These are phyloP conservation scores for Netelia inedita DNA, from an alignment of 2,888 invertebrate genomes.

Conservation along the genomic window DNA sequence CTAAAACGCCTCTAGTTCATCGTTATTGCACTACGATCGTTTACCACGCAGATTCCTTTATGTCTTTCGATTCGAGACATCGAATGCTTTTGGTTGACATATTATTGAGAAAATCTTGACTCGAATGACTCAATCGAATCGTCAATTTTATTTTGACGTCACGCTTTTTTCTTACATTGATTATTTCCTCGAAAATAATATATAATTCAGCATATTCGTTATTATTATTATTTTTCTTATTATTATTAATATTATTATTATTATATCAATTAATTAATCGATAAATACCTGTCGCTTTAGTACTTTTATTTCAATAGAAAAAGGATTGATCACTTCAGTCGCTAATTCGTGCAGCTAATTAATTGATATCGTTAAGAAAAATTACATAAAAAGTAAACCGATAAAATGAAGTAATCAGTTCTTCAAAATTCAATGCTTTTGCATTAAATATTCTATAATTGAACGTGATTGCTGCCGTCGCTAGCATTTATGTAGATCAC, in stretches of 20 bases:
- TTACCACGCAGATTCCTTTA: conserved; percentile 38
- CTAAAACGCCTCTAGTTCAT: conserved; percentile 35
- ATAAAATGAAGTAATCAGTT: conserved; percentile 48
- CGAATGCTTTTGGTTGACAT: not conserved
- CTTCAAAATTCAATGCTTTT: conserved; percentile 58
- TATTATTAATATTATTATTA: conserved; percentile 50
- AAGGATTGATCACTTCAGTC: conserved; percentile 58
- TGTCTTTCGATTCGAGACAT: conserved; percentile 43
- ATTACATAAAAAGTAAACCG: not conserved
- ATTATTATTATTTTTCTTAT: conserved; percentile 46
- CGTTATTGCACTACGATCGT: conserved; percentile 38
- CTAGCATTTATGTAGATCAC: conserved; percentile 45
- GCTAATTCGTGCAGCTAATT: conserved; percentile 21
- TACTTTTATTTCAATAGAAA: conserved; percentile 47
- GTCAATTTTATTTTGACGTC: conserved; percentile 22
- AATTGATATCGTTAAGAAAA: conserved; percentile 27
- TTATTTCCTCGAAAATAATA: conserved; percentile 18
- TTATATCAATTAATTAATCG: conserved; percentile 27
- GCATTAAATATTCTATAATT: conserved; percentile 54
- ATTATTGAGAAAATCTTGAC: conserved; percentile 7
- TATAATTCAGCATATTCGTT: conserved; percentile 44
- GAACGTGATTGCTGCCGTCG: conserved; percentile 55
- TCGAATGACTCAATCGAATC: conserved; percentile 41
- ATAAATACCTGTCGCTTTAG: conserved; percentile 59
- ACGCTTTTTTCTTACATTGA: conserved; percentile 45